Evolutionary conservation across 1,140 invertebrate genomes (phyloP), one percentile per base, ranked within the genome.

Genomic region (Drosophila willistoni): DNA sequence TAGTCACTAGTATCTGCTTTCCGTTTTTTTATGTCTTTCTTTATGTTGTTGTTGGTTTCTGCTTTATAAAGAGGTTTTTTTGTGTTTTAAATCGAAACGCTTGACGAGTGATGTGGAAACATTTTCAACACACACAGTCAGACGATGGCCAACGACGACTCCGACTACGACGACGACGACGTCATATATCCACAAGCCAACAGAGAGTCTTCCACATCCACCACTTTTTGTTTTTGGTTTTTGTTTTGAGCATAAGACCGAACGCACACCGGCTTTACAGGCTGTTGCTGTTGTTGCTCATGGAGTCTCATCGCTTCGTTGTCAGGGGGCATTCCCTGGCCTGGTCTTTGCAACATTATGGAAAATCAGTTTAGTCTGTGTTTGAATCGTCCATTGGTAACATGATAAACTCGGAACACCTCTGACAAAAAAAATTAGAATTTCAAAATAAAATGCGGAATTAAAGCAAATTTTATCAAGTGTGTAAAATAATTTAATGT

Each of bases 21-120:
- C 84, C 77, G 68, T 83, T 84, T 74, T 74, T 81, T 75, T 56
- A 29, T 29, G 29, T 29, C 29, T 29, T 29, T 29, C 29, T 29
- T 29, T 29, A 29, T 67, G 51, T 68, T 36, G 34, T 12, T 64
- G 77, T 73, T 73, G 55, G 64, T 59, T 61, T 68, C 12, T 42
- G 60, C 68, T 71, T 71, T 78, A 79, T 71, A 64, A 77, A 76
- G 81, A 85, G 81, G 81, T 84, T 81, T 74, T 59, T 29, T 29
- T 29, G 29, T 59, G 54, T 59, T 59, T 59, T 77, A 69, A 87
- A 82, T 82, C 84, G 90, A 91, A 91, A 91, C 90, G 90, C 90
- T 91, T 91, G 90, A 91, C 86, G 90, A 91, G 90, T 91, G 86
- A 91, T 91, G 90, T 91, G 90, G 90, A 91, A 91, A 91, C 86